Evolutionary conservation across 1,140 invertebrate genomes (phyloP).

Genomic region (Idris sp.): DNA sequence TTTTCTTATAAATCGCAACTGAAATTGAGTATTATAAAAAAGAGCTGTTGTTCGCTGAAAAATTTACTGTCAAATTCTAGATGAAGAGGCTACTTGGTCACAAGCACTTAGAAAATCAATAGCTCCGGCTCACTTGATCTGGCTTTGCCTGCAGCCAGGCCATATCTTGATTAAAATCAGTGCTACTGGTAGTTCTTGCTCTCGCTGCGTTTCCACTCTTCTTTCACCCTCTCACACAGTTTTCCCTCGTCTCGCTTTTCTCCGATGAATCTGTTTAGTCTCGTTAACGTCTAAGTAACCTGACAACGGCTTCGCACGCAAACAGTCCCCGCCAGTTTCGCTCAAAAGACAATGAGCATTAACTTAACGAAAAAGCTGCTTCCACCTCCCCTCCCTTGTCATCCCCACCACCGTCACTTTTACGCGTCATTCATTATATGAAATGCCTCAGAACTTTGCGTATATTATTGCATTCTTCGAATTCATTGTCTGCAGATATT

Average conservation of each 20-base stretch:
- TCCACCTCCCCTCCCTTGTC: background rate
- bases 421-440: slow-evolving; percentile 53
- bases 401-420: slow-evolving; percentile 8
- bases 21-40: slow-evolving; percentile 1
- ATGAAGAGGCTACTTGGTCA: slow-evolving; percentile 69
- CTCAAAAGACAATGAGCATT: slow-evolving; percentile 56
- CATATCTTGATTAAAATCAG: slow-evolving; percentile 80
- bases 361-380: slow-evolving; percentile 56
- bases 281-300: slow-evolving; percentile 76
- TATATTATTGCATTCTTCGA: slow-evolving; percentile 42
- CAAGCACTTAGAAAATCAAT: slow-evolving; percentile 77
- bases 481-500: slow-evolving; percentile 46
- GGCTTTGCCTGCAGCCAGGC: slow-evolving; percentile 72
- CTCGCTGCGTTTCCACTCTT: slow-evolving; percentile 60
- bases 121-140: slow-evolving; percentile 73
- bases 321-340: slow-evolving; percentile 59
- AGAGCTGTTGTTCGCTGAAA: slow-evolving; percentile 9
- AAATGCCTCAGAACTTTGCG: slow-evolving; percentile 45
- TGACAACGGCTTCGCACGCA: slow-evolving; percentile 48
- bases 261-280: slow-evolving; percentile 76
- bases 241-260: slow-evolving; percentile 57
- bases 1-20: background rate
- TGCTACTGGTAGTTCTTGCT: slow-evolving; percentile 65
- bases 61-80: slow-evolving; percentile 62
- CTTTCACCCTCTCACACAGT: slow-evolving; percentile 59